Percentiles rank a stretch among this genome's conserved stretches.
Evolutionary conservation across 2,888 invertebrate species (phyloP).

Genomic region (Sericinus montela): DNA sequence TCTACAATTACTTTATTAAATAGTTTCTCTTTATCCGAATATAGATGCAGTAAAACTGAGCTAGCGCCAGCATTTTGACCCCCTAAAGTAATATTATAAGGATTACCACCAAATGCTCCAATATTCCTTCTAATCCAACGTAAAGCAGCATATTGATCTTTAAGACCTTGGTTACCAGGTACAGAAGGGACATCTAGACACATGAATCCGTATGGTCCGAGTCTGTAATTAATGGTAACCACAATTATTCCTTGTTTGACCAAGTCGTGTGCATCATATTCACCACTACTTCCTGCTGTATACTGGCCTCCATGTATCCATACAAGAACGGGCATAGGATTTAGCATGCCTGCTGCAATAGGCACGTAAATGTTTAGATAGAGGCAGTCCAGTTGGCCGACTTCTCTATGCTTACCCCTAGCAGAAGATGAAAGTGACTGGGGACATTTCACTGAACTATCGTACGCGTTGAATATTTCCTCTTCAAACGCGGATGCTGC

Average conservation of each 20-base stretch:
- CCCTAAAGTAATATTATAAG: constrained; percentile 60
- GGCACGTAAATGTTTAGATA: constrained; percentile 81
- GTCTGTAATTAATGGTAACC: constrained; percentile 63
- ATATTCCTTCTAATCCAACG: constrained; percentile 62
- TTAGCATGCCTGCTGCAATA: constrained; percentile 45
- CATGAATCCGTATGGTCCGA: constrained; percentile 69
- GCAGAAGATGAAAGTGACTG: constrained; percentile 33
- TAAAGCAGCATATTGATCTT: constrained; percentile 62
- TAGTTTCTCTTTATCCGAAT: constrained; percentile 57
- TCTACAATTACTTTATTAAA: constrained; percentile 59
- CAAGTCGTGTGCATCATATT: constrained; percentile 47
- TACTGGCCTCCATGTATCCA: constrained; percentile 69
- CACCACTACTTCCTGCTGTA: constrained; percentile 43
- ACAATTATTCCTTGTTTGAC: constrained; percentile 58
- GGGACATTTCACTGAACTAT: constrained; percentile 55
- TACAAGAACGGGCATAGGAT: constrained; percentile 60
- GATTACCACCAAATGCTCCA: constrained; percentile 63
- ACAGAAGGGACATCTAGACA: constrained; percentile 55
- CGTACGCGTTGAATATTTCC: constrained; percentile 53
- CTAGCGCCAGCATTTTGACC: constrained; percentile 63
- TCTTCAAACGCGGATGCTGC: constrained; percentile 46
- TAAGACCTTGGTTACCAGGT: constrained; percentile 67
- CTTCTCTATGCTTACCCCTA: constrained; percentile 28
- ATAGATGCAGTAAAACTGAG: constrained; percentile 59
- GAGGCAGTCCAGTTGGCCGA: constrained; percentile 78